These are phyloP conservation scores for Haliaeetus leucogaster DNA, from an alignment of 2,113 vertebrate genomes.

Conservation along the genomic window DNA sequence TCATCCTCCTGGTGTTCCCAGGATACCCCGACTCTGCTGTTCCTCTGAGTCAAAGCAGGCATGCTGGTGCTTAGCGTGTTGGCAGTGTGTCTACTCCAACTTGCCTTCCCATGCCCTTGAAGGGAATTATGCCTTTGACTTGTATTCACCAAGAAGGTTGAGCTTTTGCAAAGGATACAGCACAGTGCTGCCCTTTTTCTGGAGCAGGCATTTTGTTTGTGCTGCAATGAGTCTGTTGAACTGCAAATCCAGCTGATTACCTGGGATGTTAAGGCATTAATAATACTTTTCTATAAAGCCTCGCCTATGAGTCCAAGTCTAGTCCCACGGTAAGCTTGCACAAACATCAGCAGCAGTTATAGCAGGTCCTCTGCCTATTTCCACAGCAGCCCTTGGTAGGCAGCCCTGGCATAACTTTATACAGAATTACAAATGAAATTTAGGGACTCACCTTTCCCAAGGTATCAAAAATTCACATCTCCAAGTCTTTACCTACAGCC, in stretches of 20 bases:
- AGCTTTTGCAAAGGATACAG: neutral
- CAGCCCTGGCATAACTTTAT: neutral
- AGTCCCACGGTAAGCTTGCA: neutral
- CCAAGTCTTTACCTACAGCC: neutral
- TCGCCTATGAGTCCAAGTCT: rapidly evolving
- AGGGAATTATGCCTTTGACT: neutral
- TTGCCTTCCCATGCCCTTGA: neutral
- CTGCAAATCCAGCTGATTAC: neutral
- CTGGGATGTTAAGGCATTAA: neutral
- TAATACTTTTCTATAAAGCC: neutral
- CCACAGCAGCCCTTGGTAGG: neutral
- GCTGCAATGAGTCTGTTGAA: neutral
- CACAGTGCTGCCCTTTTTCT: neutral
- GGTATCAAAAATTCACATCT: neutral
- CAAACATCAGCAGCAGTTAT: neutral
- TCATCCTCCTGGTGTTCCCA: neutral
- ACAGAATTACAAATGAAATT: neutral
- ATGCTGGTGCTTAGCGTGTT: neutral
- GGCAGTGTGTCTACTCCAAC: neutral
- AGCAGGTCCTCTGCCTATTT: neutral
- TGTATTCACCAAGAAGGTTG: neutral
- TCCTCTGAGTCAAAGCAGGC: neutral
- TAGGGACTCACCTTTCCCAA: neutral
- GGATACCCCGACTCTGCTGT: neutral
- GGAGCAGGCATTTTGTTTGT: neutral